Base-by-base conservation (phyloP, 2,113 vertebrate species). In the Xyrauchen texanus region DNA sequence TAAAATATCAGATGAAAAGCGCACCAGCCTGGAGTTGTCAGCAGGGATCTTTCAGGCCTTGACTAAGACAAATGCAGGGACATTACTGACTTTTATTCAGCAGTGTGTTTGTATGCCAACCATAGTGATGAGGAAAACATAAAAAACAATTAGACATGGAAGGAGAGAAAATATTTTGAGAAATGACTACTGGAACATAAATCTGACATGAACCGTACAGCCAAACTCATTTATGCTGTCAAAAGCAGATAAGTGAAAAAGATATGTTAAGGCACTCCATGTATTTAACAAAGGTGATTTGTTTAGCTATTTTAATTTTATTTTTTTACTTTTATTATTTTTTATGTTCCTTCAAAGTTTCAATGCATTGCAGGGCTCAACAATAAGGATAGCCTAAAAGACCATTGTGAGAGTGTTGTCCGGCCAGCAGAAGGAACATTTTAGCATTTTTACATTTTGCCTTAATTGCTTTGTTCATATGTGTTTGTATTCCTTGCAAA, bases 1-100 rank as follows among this genome's bases (percentile, higher is more conserved):
- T 85, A 86, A 88, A 81, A 78, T 82, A 85, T 88, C 81, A 85
- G 61, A 60, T 7, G 62, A 81, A 65, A 72, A 75, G 71, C 49
- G 77, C 78, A 80, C 9, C 53, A 83, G 86, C 78, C 65, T 8
- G 8, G 65, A 60, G 87, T 87, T 82, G 86, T 89, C 86, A 86
- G 76, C 68, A 76, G 78, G 79, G 75, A 87, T 86, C 79, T 34
- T 77, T 84, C 81, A 82, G 47, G 74, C 58, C 76, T 81, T 74
- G 64, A 70, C 70, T n/a, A 15, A 34, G 16, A 75, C 52, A 81
- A 81, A 84, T 15, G 58, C 44, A 77, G 71, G 77, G 53, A 63
- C 77, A 81, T 82, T 53, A 69, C 79, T 71, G 74, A 76, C 65
- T 61, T 83, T 86, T 86, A 82, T 84, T 57, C 51, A n/a, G n/a